Evolutionary conservation across 2,888 invertebrate species (phyloP).

Genomic region (Eudasyphora cyanicolor): DNA sequence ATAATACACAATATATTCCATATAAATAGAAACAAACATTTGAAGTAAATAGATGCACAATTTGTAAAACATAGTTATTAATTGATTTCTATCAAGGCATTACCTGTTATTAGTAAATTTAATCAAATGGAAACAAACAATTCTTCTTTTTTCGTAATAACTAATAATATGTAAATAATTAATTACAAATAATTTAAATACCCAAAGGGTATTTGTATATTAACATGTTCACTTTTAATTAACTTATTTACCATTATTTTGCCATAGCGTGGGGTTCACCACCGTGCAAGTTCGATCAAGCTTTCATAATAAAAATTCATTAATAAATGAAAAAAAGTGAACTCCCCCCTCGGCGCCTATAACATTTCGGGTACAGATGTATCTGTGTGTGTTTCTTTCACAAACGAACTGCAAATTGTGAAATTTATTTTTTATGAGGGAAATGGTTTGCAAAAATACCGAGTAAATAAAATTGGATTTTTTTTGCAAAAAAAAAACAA

Average conservation of each 20-base stretch:
- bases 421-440: slow-evolving; percentile 10
- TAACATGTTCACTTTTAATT: neutral
- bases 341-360: too few relatives aligned
- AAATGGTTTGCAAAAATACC: neutral
- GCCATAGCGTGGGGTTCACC: neutral
- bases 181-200: too few relatives aligned
- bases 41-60: too few relatives aligned
- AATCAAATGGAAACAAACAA: too few relatives aligned
- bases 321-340: neutral
- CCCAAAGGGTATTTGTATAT: too few relatives aligned
- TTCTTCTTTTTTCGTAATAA: neutral
- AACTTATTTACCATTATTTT: neutral
- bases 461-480: neutral
- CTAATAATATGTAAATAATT: neutral
- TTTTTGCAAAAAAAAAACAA: neutral
- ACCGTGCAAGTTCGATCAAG: neutral
- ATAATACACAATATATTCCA: too few relatives aligned
- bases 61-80: too few relatives aligned
- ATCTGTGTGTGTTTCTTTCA: slow-evolving; percentile 3
- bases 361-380: too few relatives aligned
- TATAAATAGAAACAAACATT: too few relatives aligned
- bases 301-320: slow-evolving; percentile 15
- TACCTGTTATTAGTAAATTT: neutral
- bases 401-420: slow-evolving; percentile 4
- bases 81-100: neutral